These are phyloP conservation scores for Luperina testacea DNA, from an alignment of 2,888 invertebrate genomes.

Conservation along the genomic window DNA sequence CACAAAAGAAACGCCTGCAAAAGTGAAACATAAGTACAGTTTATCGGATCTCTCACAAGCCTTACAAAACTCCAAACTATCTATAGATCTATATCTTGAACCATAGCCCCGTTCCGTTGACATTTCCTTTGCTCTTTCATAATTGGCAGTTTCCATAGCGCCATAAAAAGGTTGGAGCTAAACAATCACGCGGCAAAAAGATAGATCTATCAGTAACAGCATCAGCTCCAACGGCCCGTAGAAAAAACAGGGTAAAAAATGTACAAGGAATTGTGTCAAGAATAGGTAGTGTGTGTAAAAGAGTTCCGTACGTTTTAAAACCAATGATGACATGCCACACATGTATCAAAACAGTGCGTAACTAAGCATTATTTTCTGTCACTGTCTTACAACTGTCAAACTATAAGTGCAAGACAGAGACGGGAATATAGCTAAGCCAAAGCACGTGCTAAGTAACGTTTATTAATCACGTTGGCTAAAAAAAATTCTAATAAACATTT, in stretches of 20 bases:
- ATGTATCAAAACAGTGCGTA: background rate
- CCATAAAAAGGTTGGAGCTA: conserved; percentile 49
- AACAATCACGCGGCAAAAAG: conserved; percentile 58
- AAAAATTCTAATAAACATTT: background rate
- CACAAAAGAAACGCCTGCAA: background rate
- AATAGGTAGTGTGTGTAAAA: background rate
- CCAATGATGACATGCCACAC: background rate
- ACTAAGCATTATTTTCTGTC: background rate
- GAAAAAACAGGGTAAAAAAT: conserved; percentile 69
- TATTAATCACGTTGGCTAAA: background rate
- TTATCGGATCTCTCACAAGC: background rate
- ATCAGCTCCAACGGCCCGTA: conserved; percentile 66
- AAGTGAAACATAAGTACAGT: background rate
- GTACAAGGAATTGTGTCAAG: conserved; percentile 41
- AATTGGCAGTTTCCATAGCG: conserved; percentile 43
- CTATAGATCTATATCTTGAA: conserved; percentile 17
- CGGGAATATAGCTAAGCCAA: background rate
- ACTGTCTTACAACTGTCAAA: background rate
- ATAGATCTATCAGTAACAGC: conserved; percentile 66
- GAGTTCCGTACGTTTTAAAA: conserved; percentile 39
- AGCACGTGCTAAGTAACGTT: background rate
- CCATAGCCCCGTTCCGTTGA: conserved; percentile 19
- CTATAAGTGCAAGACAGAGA: background rate
- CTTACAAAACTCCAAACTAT: background rate
- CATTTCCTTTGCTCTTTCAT: conserved; percentile 36